phyloP scores from a whole-genome alignment of 2,113 vertebrate genomes.

The Carassius carassius region DNA sequence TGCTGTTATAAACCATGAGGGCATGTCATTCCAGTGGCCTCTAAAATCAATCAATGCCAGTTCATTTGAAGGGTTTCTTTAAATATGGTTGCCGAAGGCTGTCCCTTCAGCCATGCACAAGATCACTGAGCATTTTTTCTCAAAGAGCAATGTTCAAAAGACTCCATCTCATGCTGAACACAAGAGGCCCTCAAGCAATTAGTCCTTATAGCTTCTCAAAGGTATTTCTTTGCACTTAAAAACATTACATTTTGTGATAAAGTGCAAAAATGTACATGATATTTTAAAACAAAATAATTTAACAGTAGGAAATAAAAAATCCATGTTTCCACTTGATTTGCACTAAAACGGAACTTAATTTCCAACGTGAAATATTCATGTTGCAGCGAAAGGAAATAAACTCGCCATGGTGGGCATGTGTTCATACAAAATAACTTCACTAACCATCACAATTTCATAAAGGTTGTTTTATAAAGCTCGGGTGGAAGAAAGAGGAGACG shows the following conservation, averaged over 20 bases:
- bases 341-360: background rate
- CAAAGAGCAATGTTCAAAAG: constrained; percentile 44
- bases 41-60: constrained; percentile 37
- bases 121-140: constrained; percentile 48
- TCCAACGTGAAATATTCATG: background rate
- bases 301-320: too few species aligned
- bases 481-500: constrained; percentile 71
- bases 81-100: constrained; percentile 41
- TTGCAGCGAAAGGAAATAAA: constrained; percentile 9
- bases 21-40: constrained; percentile 34
- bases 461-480: constrained; percentile 75
- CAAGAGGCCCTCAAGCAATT: constrained; percentile 26
- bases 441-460: constrained; percentile 72
- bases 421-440: constrained; percentile 36
- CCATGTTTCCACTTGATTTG: background rate
- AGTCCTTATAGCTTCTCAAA: background rate
- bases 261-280: too few species aligned
- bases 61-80: constrained; percentile 46
- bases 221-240: background rate
- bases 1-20: constrained; percentile 21
- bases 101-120: constrained; percentile 31
- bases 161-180: constrained; percentile 10
- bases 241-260: background rate
- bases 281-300: background rate
- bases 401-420: background rate